phyloP scores from a whole-genome alignment of 2,113 vertebrate genomes.

The Cygnus atratus region DNA sequence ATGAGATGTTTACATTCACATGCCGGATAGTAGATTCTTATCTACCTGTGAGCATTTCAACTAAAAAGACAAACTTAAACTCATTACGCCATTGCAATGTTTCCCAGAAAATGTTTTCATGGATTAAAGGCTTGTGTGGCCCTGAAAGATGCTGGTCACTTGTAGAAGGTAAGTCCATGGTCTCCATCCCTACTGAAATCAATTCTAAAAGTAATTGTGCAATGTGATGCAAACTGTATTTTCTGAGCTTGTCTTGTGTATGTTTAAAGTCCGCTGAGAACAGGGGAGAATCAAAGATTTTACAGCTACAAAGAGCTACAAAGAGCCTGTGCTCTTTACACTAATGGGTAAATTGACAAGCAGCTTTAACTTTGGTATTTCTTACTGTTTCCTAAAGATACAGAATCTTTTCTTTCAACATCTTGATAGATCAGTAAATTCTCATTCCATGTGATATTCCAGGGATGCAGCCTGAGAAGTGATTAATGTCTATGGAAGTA shows the following conservation, averaged over 20 bases:
- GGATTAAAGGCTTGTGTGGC: background rate
- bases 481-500: background rate
- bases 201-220: background rate
- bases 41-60: background rate
- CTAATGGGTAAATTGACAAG: slow-evolving; percentile 69
- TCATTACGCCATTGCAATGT: background rate
- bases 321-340: background rate
- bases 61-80: background rate
- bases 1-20: background rate
- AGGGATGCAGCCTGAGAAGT: background rate
- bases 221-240: background rate
- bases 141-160: background rate
- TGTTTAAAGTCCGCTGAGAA: slow-evolving; percentile 39
- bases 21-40: background rate
- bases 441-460: background rate
- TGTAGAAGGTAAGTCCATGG: background rate
- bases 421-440: slow-evolving; percentile 47
- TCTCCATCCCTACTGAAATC: background rate
- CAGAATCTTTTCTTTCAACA: background rate
- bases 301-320: slow-evolving; percentile 39
- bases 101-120: background rate
- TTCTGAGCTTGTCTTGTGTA: background rate
- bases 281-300: background rate
- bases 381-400: slow-evolving; percentile 46
- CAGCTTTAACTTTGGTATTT: background rate